Conservation (phyloP, 2,113 vertebrate species). For the Grammomys surdaster region DNA sequence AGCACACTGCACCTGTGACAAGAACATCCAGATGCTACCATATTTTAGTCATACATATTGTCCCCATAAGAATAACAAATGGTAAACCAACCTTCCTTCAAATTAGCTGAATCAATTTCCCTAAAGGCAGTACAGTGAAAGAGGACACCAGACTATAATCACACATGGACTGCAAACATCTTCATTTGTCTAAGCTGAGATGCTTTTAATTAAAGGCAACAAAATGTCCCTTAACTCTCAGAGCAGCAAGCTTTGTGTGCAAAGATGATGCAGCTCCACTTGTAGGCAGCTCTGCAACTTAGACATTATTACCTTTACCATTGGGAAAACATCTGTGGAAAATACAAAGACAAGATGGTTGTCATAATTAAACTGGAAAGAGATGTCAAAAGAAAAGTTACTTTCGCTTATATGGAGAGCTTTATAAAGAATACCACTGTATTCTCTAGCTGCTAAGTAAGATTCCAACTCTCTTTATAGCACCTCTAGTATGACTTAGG, state of each 20-base stretch:
- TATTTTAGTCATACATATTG: conserved; percentile 79
- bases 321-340: conserved; percentile 44
- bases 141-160: conserved; percentile 35
- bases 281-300: not conserved
- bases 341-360: not conserved
- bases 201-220: conserved; percentile 64
- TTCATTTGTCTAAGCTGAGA: conserved; percentile 49
- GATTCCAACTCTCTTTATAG: not conserved
- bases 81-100: conserved; percentile 63
- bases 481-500: not conserved
- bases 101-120: conserved; percentile 74
- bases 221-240: not conserved
- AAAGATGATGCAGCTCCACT: not conserved
- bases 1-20: conserved; percentile 72
- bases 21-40: conserved; percentile 74
- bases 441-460: not conserved
- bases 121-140: conserved; percentile 66
- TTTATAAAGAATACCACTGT: not conserved
- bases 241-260: not conserved
- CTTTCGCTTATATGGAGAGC: not conserved
- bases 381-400: not conserved
- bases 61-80: conserved; percentile 68
- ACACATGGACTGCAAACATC: conserved; percentile 36
- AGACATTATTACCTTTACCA: not conserved
- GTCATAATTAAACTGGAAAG: conserved; percentile 31